These are phyloP conservation scores for Myiotriccus ornatus DNA, from an alignment of 2,797 vertebrate species.

Conservation along the genomic window DNA sequence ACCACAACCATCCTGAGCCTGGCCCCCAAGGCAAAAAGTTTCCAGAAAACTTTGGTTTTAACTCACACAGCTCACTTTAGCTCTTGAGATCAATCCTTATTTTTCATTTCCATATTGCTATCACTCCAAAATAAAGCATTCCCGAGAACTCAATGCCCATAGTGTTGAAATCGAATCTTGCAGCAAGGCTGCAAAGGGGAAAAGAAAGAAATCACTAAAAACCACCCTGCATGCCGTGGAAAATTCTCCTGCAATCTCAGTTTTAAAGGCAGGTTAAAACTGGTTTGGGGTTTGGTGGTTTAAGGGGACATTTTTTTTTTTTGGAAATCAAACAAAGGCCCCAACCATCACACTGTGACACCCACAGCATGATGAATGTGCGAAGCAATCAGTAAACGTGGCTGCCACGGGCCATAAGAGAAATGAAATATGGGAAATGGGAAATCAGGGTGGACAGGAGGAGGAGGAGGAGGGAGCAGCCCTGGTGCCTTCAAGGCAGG, in stretches of 20 bases:
- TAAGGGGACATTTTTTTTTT: background rate
- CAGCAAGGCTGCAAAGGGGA: background rate
- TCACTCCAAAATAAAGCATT: background rate
- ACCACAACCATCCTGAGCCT: background rate
- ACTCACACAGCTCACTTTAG: background rate
- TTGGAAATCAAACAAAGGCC: background rate
- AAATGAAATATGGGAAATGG: background rate
- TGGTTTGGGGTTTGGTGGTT: background rate
- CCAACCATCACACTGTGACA: background rate
- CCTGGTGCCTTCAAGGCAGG: background rate
- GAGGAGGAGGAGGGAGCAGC: background rate
- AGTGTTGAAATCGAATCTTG: rapidly evolving
- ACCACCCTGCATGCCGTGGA: background rate
- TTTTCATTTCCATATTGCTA: background rate
- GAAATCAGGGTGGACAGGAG: background rate
- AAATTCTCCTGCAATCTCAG: background rate
- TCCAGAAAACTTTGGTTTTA: background rate
- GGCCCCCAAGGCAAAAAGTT: background rate
- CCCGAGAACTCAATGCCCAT: background rate
- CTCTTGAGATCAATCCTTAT: background rate
- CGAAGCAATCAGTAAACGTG: background rate
- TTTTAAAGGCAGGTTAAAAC: background rate
- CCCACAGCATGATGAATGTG: background rate
- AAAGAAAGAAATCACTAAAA: background rate
- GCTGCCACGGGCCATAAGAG: background rate